A percentile compares a stretch with the other conserved stretches of the same genome.
phyloP scores from a whole-genome alignment of 2,888 invertebrate genomes.

The Limnephilus lunatus region DNA sequence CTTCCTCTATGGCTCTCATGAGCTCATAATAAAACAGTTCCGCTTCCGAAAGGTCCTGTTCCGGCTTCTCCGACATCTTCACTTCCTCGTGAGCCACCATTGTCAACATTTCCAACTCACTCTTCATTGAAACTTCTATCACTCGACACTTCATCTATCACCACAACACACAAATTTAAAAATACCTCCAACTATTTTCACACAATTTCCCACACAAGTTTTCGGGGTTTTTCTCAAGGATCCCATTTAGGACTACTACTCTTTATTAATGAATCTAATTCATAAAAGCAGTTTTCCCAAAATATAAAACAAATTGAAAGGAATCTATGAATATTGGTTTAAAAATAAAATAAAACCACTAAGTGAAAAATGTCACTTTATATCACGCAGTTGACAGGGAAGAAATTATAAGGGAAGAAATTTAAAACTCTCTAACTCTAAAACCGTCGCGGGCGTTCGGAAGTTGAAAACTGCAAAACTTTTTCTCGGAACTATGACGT shows the following conservation, averaged over 20 bases:
- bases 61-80: constrained; percentile 72
- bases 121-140: constrained; percentile 17
- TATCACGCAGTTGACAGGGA: background rate
- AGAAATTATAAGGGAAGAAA: background rate
- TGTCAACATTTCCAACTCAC: constrained; percentile 68
- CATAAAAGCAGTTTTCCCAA: background rate
- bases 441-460: background rate
- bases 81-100: constrained; percentile 75
- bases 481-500: constrained; percentile 44
- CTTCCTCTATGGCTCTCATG: constrained; percentile 75
- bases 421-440: background rate
- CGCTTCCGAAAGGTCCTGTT: constrained; percentile 76
- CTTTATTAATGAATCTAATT: background rate
- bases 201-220: background rate
- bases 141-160: background rate
- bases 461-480: constrained; percentile 16
- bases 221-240: background rate
- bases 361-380: background rate
- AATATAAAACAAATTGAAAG: background rate
- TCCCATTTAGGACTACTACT: too few relatives aligned
- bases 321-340: background rate
- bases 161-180: background rate
- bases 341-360: background rate
- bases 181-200: background rate
- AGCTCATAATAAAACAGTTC: constrained; percentile 77